A percentile compares a stretch with the other conserved stretches of the same genome.
Evolutionary conservation across 2,797 vertebrate genomes (phyloP).

Genomic region (Hydrolagus colliei): DNA sequence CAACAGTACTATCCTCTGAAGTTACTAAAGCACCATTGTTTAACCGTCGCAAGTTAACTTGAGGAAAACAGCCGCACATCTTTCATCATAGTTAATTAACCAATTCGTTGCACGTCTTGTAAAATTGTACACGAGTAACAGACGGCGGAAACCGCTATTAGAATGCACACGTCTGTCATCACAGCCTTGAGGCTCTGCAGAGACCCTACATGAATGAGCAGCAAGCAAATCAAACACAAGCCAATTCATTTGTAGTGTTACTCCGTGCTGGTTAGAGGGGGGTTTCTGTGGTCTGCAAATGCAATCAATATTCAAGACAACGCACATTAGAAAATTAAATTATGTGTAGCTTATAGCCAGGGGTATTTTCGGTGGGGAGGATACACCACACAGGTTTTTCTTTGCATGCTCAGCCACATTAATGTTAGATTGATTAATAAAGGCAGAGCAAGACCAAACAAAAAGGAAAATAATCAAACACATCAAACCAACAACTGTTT

Average conservation of each 20-base stretch:
- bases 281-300: neutral
- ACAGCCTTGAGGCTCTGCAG: neutral
- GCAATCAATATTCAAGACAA: slow-evolving; percentile 6
- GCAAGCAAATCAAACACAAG: slow-evolving; percentile 15
- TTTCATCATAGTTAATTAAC: neutral
- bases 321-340: slow-evolving; percentile 18
- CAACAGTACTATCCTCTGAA: no score
- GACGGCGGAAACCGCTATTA: neutral
- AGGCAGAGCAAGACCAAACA: slow-evolving; percentile 44
- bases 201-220: neutral
- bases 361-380: slow-evolving; percentile 16
- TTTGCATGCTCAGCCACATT: slow-evolving; percentile 27
- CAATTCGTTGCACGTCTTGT: neutral
- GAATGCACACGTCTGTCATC: neutral
- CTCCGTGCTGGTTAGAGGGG: neutral
- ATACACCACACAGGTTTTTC: neutral
- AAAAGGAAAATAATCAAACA: slow-evolving; percentile 48
- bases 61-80: neutral
- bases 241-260: slow-evolving; percentile 25
- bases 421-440: slow-evolving; percentile 31
- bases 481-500: slow-evolving; percentile 52
- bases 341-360: neutral
- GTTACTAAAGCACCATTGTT: neutral
- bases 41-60: neutral
- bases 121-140: neutral